Conservation (phyloP, 2,113 vertebrate genomes). For the Cololabis saira region DNA sequence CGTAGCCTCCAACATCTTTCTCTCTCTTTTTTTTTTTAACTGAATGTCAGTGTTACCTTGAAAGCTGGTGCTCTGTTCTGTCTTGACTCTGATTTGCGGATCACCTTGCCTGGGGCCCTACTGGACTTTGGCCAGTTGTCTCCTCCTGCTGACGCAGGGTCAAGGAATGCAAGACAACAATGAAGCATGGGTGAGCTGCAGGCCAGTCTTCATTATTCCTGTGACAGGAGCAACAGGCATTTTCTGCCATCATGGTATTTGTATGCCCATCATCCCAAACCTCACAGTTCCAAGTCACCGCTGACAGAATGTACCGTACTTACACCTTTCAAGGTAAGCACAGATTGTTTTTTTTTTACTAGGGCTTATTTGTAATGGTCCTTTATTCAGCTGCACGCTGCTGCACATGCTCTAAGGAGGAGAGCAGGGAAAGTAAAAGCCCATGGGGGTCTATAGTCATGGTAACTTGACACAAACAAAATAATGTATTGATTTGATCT, state of each 20-base stretch:
- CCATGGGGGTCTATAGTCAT: no score
- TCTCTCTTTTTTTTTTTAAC: background rate
- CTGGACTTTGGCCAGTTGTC: constrained; percentile 6
- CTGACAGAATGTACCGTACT: background rate
- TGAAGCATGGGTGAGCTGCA: constrained; percentile 13
- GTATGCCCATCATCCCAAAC: background rate
- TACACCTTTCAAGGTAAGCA: constrained; percentile 17
- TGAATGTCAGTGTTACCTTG: background rate
- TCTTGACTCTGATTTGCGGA: background rate
- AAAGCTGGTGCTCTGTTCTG: background rate
- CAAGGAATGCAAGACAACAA: constrained; percentile 20
- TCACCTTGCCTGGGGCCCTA: background rate
- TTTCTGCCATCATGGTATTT: background rate
- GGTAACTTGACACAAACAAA: background rate
- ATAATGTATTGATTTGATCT: background rate
- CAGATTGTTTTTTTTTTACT: background rate
- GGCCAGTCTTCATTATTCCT: background rate
- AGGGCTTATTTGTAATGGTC: background rate
- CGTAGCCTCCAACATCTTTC: background rate
- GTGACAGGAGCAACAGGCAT: background rate
- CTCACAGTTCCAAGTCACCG: background rate
- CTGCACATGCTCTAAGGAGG: no score
- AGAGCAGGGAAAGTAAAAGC: no score
- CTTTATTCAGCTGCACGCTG: background rate
- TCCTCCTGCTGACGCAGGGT: background rate